Evolutionary conservation across 2,888 invertebrate genomes (phyloP).

Genomic region (Spicauda simplicius): DNA sequence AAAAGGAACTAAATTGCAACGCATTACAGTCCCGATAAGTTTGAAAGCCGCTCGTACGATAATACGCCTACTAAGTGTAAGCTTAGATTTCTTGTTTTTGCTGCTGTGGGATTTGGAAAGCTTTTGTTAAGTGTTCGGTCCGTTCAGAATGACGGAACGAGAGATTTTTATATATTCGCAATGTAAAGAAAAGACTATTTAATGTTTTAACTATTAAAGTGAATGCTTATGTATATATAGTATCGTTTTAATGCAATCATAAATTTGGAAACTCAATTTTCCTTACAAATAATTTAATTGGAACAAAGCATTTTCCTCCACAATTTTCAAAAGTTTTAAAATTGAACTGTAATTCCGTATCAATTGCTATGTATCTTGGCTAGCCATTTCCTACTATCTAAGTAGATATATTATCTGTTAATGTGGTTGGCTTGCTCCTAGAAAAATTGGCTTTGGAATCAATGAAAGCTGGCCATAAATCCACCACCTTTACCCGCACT

Average conservation of each 20-base stretch:
- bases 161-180: constrained; percentile 45
- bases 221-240: no score
- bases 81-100: constrained; percentile 71
- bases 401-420: constrained; percentile 12
- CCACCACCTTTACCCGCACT: constrained; percentile 56
- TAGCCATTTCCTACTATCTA: background rate
- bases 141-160: constrained; percentile 64
- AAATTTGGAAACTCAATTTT: no score
- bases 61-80: constrained; percentile 53
- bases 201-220: no score
- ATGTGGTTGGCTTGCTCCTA: constrained; percentile 29
- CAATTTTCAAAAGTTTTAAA: no score
- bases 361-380: no score
- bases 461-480: constrained; percentile 61
- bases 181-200: no score
- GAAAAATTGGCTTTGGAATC: constrained; percentile 51
- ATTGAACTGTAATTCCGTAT: no score
- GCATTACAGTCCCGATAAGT: constrained; percentile 34
- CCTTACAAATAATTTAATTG: no score
- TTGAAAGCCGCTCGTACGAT: constrained; percentile 33
- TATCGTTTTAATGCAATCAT: no score
- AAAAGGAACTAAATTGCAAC: constrained; percentile 34
- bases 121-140: constrained; percentile 73
- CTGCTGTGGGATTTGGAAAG: constrained; percentile 71
- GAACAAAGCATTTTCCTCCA: no score